A percentile compares a stretch with the other conserved stretches of the same genome.
These are phyloP conservation scores for Diachasmimorpha longicaudata DNA, from an alignment of 1,140 invertebrate genomes.

Conservation along the genomic window DNA sequence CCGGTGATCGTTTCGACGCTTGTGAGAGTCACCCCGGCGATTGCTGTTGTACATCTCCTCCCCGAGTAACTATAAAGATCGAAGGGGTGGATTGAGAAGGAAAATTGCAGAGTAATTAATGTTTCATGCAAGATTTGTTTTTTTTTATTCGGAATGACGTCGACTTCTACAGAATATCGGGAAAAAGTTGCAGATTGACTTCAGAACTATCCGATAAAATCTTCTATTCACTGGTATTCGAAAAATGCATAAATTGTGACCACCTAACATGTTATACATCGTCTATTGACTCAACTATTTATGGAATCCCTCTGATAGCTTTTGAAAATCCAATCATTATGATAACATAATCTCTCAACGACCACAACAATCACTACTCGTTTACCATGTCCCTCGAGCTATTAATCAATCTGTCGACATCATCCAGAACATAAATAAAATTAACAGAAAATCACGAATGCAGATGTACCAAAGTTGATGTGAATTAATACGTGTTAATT, in stretches of 20 bases:
- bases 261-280: background rate
- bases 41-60: slow-evolving; percentile 53
- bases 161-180: too few relatives aligned
- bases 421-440: background rate
- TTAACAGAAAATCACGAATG: background rate
- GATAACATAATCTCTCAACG: too few relatives aligned
- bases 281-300: background rate
- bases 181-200: too few relatives aligned
- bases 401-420: background rate
- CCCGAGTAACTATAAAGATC: slow-evolving; percentile 51
- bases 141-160: background rate
- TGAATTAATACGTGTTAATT: background rate
- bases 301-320: background rate
- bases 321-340: too few relatives aligned
- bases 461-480: background rate
- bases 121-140: too few relatives aligned
- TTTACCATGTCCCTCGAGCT: background rate
- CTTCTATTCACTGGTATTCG: too few relatives aligned
- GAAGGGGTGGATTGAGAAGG: background rate
- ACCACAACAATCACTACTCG: too few relatives aligned
- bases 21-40: slow-evolving; percentile 46
- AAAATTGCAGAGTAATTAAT: background rate
- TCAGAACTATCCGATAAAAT: too few relatives aligned
- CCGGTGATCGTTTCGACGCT: slow-evolving; percentile 20
- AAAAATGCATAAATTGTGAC: too few relatives aligned